Conservation (phyloP, 2,888 invertebrate genomes). For the Phortica magna region DNA sequence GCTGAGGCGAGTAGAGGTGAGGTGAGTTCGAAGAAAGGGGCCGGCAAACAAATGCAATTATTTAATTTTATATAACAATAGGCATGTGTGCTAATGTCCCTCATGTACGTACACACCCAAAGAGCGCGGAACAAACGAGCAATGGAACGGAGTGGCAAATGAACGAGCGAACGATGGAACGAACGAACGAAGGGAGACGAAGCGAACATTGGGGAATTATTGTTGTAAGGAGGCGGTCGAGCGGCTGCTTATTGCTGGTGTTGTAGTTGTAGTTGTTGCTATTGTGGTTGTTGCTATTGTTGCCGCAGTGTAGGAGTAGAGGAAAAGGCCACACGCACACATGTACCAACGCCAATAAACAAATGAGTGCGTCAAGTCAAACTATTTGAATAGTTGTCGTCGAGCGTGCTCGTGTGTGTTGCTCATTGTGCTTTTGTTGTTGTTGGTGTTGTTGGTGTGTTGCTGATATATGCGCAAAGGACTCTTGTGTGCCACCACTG, state of each 20-base stretch:
- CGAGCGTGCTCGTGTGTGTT: not conserved
- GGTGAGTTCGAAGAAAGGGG: not conserved
- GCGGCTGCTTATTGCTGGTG: not conserved
- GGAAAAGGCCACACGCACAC: not conserved
- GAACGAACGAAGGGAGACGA: not conserved
- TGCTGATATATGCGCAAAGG: constrained; percentile 15
- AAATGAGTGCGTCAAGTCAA: not conserved
- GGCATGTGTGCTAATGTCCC: constrained; percentile 34
- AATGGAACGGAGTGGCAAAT: not conserved
- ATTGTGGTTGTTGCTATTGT: not conserved
- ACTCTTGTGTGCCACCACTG: not conserved
- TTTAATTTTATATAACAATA: constrained; percentile 57
- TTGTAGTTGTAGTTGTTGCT: not conserved
- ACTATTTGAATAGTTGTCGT: not conserved
- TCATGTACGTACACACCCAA: constrained; percentile 1
- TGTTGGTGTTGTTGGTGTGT: not conserved
- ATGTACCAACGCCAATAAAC: too few relatives aligned
- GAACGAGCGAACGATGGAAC: not conserved
- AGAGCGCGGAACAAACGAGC: constrained; percentile 2
- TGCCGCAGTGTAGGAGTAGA: too few relatives aligned
- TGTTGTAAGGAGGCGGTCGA: not conserved
- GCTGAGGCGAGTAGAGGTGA: too few relatives aligned
- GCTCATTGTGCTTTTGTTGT: not conserved
- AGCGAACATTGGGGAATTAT: not conserved
- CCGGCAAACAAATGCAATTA: constrained; percentile 66